A percentile compares a stretch with the other conserved stretches of the same genome.
Evolutionary conservation across 2,797 vertebrate species (phyloP).

Genomic region (Vireo griseus): DNA sequence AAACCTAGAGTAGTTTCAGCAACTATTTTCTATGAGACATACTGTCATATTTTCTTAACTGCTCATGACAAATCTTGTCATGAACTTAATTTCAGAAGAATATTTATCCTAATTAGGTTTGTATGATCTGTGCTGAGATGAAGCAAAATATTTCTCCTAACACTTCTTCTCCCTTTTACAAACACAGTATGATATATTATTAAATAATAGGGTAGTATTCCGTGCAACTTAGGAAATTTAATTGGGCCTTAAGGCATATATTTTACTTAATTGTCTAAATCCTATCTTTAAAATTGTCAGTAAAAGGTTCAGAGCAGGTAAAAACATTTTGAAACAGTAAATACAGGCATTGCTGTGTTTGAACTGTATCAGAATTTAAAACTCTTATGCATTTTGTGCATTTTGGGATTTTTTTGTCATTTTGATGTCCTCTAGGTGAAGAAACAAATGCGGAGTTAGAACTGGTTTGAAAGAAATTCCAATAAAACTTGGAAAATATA

Average conservation of each 20-base stretch:
- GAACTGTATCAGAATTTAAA: not conserved
- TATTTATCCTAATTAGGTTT: not conserved
- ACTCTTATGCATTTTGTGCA: not conserved
- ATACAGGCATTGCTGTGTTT: not conserved
- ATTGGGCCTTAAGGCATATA: not conserved
- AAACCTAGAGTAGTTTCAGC: not conserved
- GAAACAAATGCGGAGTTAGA: not conserved
- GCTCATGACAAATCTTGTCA: not conserved
- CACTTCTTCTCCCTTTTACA: not conserved
- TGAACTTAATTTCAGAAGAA: not conserved
- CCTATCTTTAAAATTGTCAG: slow-evolving; percentile 6
- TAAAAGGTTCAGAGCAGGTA: not conserved
- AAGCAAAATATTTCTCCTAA: not conserved
- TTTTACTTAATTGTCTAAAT: not conserved
- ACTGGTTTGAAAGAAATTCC: slow-evolving; percentile 42
- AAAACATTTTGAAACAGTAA: slow-evolving; percentile 3
- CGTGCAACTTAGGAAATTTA: not conserved
- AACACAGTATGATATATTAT: not conserved
- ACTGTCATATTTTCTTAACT: not conserved
- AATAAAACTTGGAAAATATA: slow-evolving; percentile 19
- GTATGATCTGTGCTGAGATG: not conserved
- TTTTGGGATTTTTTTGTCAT: not conserved
- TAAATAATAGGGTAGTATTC: not conserved
- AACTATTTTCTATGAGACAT: not conserved
- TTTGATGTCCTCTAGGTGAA: not conserved